Conservation (phyloP, 2,797 vertebrate genomes). For the Anniella stebbinsi region DNA sequence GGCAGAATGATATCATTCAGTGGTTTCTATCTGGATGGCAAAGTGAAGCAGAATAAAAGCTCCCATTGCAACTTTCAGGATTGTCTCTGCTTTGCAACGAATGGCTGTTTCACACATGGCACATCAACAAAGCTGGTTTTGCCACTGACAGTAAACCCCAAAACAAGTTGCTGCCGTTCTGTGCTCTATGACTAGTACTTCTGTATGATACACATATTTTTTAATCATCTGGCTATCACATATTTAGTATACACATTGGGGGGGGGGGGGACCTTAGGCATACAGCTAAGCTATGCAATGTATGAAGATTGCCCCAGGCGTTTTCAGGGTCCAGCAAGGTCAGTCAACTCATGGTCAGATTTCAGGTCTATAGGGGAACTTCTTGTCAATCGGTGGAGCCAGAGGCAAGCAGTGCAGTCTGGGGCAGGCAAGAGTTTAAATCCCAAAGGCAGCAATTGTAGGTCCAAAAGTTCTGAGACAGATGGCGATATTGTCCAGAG, state of each 20-base stretch:
- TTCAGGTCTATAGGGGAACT: neutral
- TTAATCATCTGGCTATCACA: neutral
- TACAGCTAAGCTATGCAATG: neutral
- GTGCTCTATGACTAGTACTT: neutral
- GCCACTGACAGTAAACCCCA: neutral
- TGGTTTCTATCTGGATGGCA: slow-evolving; percentile 45
- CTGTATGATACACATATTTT: neutral
- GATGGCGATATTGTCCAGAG: neutral
- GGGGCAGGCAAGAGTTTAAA: too few species aligned
- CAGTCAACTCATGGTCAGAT: neutral
- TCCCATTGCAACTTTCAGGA: slow-evolving; percentile 46
- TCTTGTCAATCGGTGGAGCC: neutral
- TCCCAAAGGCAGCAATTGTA: too few species aligned
- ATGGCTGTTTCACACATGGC: neutral
- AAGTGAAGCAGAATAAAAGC: slow-evolving; percentile 35
- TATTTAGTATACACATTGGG: too few species aligned
- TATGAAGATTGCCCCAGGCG: neutral
- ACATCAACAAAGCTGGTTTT: neutral
- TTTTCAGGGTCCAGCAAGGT: neutral
- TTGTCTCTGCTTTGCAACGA: slow-evolving; percentile 19
- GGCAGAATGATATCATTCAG: slow-evolving; percentile 56
- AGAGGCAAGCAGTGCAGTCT: too few species aligned
- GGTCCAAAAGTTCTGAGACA: too few species aligned
- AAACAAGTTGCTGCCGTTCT: neutral
- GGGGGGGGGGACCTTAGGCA: too few species aligned